Conservation (phyloP, 2,888 invertebrate species). For the Synergus gifuensis region DNA sequence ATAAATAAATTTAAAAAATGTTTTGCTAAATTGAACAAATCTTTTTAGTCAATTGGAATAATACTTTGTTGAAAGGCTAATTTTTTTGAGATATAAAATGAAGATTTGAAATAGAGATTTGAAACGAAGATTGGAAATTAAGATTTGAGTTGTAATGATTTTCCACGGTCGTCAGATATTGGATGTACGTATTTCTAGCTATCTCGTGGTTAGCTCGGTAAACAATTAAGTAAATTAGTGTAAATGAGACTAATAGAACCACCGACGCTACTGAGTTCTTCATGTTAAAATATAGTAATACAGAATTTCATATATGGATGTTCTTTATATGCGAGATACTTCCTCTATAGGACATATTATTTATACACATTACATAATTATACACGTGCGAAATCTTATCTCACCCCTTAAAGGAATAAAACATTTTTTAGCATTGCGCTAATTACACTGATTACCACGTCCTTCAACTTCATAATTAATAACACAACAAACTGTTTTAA, state of each 20-base stretch:
- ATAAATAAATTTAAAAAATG: too few relatives aligned
- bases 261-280: conserved; percentile 49
- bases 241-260: conserved; percentile 68
- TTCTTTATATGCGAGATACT: not conserved
- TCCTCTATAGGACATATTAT: not conserved
- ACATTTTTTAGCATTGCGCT: not conserved
- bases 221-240: conserved; percentile 68
- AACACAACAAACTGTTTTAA: not conserved
- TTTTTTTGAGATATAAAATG: not conserved
- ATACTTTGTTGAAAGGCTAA: not conserved
- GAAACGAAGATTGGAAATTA: not conserved
- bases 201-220: conserved; percentile 56
- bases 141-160: conserved; percentile 2
- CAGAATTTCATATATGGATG: not conserved
- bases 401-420: not conserved
- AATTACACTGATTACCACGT: not conserved
- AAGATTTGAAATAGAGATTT: not conserved
- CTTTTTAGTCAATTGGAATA: not conserved
- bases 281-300: conserved; percentile 7
- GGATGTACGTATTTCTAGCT: conserved; percentile 35
- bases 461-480: conserved; percentile 1
- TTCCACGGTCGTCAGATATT: conserved; percentile 38
- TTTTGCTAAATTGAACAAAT: not conserved
- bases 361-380: not conserved
- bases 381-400: not conserved